Conservation (phyloP, 1,140 invertebrate species). For the Rhopalosiphum maidis region DNA sequence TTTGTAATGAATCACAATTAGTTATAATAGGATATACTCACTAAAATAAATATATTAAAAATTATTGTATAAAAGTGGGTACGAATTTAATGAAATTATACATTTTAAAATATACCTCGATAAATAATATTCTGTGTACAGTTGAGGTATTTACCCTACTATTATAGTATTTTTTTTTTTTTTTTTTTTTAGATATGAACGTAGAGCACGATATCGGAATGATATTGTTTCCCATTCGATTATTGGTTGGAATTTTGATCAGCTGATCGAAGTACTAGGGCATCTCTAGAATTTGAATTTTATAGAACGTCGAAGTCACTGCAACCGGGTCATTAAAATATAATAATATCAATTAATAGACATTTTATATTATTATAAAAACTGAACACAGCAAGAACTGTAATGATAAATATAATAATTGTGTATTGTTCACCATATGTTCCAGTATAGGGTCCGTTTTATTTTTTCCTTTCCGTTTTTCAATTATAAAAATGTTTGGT, state of each 20-base stretch:
- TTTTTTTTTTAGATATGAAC: not conserved
- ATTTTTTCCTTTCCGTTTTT: not conserved
- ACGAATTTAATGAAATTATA: not conserved
- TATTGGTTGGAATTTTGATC: not conserved
- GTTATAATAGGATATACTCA: not conserved
- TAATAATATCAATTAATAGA: not conserved
- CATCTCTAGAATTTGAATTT: not conserved
- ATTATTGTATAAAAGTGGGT: no score
- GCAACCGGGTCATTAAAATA: not conserved
- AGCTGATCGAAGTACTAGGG: not conserved
- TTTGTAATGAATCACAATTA: not conserved
- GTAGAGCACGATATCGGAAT: not conserved
- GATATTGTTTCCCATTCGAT: not conserved
- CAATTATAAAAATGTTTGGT: not conserved
- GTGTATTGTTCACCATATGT: not conserved
- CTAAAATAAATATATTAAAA: not conserved
- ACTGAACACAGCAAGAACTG: not conserved
- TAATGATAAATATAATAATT: not conserved
- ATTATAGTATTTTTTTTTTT: not conserved
- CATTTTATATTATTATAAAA: not conserved
- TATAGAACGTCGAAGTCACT: not conserved
- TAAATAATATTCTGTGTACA: not conserved
- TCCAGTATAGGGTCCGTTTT: not conserved
- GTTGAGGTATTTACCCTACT: not conserved
- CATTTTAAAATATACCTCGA: not conserved